Base-by-base conservation (phyloP, 64 coral and sea anemone genomes). In the Montipora sp. region DNA sequence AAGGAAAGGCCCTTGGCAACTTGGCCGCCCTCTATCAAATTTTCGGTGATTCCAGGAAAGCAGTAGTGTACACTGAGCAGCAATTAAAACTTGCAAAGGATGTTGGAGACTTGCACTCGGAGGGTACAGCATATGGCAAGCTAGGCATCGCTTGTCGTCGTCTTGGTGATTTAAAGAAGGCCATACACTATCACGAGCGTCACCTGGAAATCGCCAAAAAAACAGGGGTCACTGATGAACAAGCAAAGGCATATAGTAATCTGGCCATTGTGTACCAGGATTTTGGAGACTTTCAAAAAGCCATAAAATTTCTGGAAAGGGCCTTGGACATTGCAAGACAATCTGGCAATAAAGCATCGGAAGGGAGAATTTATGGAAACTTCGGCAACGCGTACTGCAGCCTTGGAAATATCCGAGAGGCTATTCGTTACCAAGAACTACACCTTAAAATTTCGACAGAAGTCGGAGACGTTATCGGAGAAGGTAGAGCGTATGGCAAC, bases 251-350 rank as follows among this genome's bases (percentile, higher is more conserved):
- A 18, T 85, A 65, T 61, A 19, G 51, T 46, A 85, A 85, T 44
- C n/a, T 85, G 59, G 82, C 60, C 8, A 85, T 27, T 45, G 45
- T 13, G 11, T 43, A 85, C 45, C 13, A 20, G 45, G 3, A 8
- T 67, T 60, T 85, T 10, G 82, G 82, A 60, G 59, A 85, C 21
- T 85, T 47, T 36, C n/a, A 85, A 24, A 85, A 69, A 8, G 82
- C 82, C 19, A 85, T 16, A 19, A 18, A 43, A 68, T 85, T 46
- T 69, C 24, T 61, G 44, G 51, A 85, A 7, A 7, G 59, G 10
- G 45, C 51, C 20, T 47, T 85, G 43, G 13, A 23, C 2, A 85
- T 83, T 20, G 80, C 53, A 60, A 57, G 13, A 55, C 51, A 83
- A 60, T 24, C 65, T 59, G 80, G 80, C 21, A 21, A 83, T 22